Evolutionary conservation across 2,113 vertebrate genomes (phyloP).

Genomic region (Mellivora capensis): DNA sequence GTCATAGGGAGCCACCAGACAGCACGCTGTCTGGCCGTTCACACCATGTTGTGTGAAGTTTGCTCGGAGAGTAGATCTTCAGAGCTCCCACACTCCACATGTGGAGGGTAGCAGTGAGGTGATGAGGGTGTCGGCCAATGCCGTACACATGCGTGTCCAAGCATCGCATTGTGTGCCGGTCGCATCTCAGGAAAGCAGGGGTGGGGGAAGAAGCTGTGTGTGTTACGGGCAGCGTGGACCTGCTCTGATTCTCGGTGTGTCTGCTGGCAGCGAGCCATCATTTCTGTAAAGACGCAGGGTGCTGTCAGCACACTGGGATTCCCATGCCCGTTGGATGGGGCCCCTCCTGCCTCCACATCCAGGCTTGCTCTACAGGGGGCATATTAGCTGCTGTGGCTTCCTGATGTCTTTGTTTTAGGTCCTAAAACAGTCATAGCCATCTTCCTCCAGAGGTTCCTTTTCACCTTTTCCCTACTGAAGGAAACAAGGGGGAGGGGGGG

Average conservation of each 20-base stretch:
- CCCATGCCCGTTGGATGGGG: accelerated
- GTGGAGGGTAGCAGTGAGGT: neutral
- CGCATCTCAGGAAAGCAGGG: too few species aligned
- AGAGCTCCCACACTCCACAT: neutral
- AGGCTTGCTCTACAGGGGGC: accelerated
- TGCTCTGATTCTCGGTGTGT: neutral
- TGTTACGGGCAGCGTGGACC: too few species aligned
- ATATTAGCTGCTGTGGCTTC: neutral
- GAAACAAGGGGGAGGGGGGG: neutral
- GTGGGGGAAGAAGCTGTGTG: too few species aligned
- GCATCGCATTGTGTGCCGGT: too few species aligned
- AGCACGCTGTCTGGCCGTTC: neutral
- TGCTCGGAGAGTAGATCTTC: neutral
- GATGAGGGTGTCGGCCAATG: accelerated
- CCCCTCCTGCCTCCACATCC: neutral
- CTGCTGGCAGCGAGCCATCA: neutral
- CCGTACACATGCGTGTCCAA: neutral
- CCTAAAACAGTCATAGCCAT: neutral
- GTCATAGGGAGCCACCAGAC: neutral
- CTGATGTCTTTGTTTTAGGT: neutral
- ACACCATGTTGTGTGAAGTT: accelerated
- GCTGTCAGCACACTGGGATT: neutral
- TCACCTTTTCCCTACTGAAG: neutral
- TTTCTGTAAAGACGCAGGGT: too few species aligned
- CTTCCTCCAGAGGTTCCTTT: neutral